phyloP scores from a whole-genome alignment of 1,140 invertebrate genomes.

The Scaptomyza graminum region DNA sequence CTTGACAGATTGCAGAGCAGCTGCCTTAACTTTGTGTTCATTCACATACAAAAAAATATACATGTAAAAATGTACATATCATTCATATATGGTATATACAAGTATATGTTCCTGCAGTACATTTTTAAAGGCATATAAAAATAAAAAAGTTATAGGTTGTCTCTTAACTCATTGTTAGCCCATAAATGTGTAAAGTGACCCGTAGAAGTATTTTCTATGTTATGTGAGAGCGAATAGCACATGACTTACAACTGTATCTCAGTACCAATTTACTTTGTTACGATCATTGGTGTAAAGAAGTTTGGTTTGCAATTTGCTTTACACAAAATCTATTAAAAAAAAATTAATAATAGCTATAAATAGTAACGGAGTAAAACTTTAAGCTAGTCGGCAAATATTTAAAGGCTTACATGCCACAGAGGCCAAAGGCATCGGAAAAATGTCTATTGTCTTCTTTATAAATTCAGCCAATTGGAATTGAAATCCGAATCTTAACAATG shows the following conservation, averaged over 20 bases:
- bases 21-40: constrained; percentile 29
- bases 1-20: constrained; percentile 73
- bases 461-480: constrained; percentile 46
- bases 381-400: constrained; percentile 14
- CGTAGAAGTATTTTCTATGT: background rate
- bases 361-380: background rate
- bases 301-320: background rate
- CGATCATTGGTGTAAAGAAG: background rate
- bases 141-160: constrained; percentile 13
- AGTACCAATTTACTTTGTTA: background rate
- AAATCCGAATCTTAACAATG: constrained; percentile 43
- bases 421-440: constrained; percentile 10
- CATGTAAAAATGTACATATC: background rate
- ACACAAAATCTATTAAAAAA: too few relatives aligned
- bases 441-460: constrained; percentile 9
- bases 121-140: constrained; percentile 40
- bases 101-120: constrained; percentile 1
- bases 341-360: too few relatives aligned
- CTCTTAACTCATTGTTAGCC: constrained; percentile 7
- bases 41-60: background rate
- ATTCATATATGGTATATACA: background rate
- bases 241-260: background rate
- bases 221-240: background rate
- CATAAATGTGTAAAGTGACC: constrained; percentile 2
- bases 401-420: constrained; percentile 26